phyloP scores from a whole-genome alignment of 2,888 invertebrate species.

The Hydrotaea diabolus region DNA sequence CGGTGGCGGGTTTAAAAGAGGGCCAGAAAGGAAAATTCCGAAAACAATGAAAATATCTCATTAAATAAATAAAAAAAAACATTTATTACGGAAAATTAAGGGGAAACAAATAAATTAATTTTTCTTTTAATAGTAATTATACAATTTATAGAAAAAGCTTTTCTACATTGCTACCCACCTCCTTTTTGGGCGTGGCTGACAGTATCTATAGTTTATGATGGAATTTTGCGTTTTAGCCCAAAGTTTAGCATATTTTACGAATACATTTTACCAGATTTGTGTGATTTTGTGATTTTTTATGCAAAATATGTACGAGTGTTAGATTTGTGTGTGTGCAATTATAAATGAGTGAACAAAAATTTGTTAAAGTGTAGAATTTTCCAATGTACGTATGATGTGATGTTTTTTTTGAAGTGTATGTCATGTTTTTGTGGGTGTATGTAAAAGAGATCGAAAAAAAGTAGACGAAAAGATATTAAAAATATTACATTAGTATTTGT shows the following conservation, averaged over 20 bases:
- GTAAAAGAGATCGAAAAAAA: constrained; percentile 53
- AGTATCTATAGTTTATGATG: constrained; percentile 78
- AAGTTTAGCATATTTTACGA: constrained; percentile 3
- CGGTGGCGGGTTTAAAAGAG: too few relatives aligned
- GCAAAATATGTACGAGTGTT: background rate
- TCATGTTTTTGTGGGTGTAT: constrained; percentile 44
- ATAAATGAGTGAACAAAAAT: constrained; percentile 8
- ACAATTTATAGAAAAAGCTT: constrained; percentile 6
- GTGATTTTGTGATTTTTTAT: too few relatives aligned
- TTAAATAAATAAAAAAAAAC: too few relatives aligned
- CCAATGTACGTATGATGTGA: constrained; percentile 21
- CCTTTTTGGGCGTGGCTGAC: constrained; percentile 81
- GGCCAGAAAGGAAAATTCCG: too few relatives aligned
- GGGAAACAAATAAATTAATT: too few relatives aligned
- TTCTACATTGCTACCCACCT: constrained; percentile 76
- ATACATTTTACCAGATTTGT: too few relatives aligned
- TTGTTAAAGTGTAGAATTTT: constrained; percentile 12
- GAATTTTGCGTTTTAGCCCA: constrained; percentile 49
- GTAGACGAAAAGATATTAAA: constrained; percentile 8
- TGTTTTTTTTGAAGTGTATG: constrained; percentile 18
- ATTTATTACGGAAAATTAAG: too few relatives aligned
- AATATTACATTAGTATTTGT: constrained; percentile 5
- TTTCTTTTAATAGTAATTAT: too few relatives aligned
- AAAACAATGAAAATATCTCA: too few relatives aligned
- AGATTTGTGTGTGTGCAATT: background rate